Base-by-base conservation (phyloP, 2,797 vertebrate genomes). In the Ctenopoma kingsleyae region DNA sequence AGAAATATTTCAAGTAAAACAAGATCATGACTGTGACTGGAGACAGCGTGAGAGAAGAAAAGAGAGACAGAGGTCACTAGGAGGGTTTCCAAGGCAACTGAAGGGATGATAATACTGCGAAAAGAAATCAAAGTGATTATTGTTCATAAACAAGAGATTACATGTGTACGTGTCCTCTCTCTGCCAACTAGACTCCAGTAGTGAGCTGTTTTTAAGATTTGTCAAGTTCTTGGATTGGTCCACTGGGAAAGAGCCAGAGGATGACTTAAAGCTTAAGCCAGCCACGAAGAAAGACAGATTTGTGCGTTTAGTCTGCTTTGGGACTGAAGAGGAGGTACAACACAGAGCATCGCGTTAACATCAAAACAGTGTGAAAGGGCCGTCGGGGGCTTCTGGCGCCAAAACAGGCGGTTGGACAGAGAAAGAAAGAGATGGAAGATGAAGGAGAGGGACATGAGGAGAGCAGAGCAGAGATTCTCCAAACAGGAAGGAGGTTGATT, bases 311-410 rank as follows among this genome's bases (percentile, higher is more conserved):
- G 48, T 56, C 17, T 48, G 71, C 69, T 67, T 36, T 54, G 67
- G 60, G 74, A 66, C 38, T 41, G 30, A 32, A 47, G 6, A 76
- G 48, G 66, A 68, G 53, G 70, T 30, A 30, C 48, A 76, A 78
- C 50, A 63, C 76, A 53, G 59, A 82, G 79, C 73, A 74, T 86
- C 82, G 77, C 81, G 86, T 87, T 84, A 68, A 84, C 67, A 58
- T 80, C 82, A 78, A 73, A 76, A 51, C n/a, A 41, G 62, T 58
- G 82, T 78, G 74, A 85, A 85, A 63, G 59, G 44, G 56, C 57
- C 2, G 22, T 64, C 0, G 4, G 50, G 56, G 69, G 54, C 7
- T 13, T 38, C 50, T 75, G 69, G 71, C 3, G 40, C 83, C 79
- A 71, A 78, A 80, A 76, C 46, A 71, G 57, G 62, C 69, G 50